Percentiles rank a stretch among this genome's conserved stretches.
phyloP scores from a whole-genome alignment of 2,888 invertebrate genomes.

The Malacosoma neustria region DNA sequence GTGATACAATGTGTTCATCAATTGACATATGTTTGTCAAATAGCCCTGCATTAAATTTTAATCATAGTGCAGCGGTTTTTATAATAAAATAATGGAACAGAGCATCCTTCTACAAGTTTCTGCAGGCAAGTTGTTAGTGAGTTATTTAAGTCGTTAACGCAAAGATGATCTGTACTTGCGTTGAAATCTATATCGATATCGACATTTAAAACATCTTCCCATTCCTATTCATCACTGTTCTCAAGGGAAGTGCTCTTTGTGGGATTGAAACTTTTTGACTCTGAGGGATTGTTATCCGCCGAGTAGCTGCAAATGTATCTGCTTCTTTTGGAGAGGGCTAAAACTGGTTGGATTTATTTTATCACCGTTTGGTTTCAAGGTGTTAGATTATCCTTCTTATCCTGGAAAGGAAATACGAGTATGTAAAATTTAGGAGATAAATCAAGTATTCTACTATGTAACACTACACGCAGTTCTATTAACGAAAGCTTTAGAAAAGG shows the following conservation, averaged over 20 bases:
- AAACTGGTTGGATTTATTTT: conserved; percentile 6
- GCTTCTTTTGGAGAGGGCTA: conserved; percentile 17
- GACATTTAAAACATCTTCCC: conserved; percentile 18
- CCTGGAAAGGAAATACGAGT: conserved; percentile 6
- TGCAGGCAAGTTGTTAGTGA: too few species aligned
- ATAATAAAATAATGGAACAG: too few species aligned
- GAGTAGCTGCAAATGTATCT: conserved; percentile 53
- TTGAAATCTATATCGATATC: conserved; percentile 11
- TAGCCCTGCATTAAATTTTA: too few species aligned
- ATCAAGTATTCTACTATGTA: too few species aligned
- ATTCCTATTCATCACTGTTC: conserved; percentile 26
- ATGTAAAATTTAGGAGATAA: not conserved
- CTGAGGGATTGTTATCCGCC: conserved; percentile 59
- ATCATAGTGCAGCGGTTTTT: too few species aligned
- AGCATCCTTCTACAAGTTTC: too few species aligned
- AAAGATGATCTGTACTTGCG: too few species aligned
- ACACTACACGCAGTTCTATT: too few species aligned
- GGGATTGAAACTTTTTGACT: conserved; percentile 70
- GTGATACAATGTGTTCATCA: too few species aligned
- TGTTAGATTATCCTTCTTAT: conserved; percentile 2
- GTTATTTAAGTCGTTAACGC: too few species aligned
- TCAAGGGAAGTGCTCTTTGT: conserved; percentile 54
- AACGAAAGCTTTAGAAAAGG: too few species aligned
- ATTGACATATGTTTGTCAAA: too few species aligned
- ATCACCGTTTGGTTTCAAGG: conserved; percentile 4